Percentiles rank a stretch among this genome's conserved stretches.
Conservation (phyloP, 2,113 vertebrate species). For the Proterorhinus semilunaris region DNA sequence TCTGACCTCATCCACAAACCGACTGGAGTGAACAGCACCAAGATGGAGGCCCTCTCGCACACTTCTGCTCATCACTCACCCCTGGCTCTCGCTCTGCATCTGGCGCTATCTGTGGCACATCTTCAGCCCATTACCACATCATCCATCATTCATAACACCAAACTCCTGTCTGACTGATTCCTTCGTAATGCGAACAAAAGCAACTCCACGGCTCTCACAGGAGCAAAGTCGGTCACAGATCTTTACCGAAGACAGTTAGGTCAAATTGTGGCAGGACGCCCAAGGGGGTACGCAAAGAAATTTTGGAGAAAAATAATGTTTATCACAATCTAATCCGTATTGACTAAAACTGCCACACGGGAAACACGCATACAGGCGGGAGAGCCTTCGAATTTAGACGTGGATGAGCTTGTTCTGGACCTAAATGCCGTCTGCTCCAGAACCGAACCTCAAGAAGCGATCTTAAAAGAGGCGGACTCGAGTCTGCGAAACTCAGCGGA, state of each 20-base stretch:
- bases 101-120: conserved; percentile 37
- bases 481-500: too few relatives aligned
- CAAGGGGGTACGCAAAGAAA: not conserved
- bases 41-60: conserved; percentile 23
- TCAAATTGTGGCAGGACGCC: not conserved
- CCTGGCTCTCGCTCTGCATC: conserved; percentile 31
- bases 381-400: too few relatives aligned
- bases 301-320: too few relatives aligned
- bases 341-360: too few relatives aligned
- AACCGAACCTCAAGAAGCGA: too few relatives aligned
- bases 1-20: conserved; percentile 46
- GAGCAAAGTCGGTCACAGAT: conserved; percentile 45
- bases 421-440: too few relatives aligned
- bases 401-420: too few relatives aligned
- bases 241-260: conserved; percentile 15
- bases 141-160: conserved; percentile 41
- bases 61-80: conserved; percentile 31
- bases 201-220: conserved; percentile 14
- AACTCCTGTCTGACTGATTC: conserved; percentile 21
- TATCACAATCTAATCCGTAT: too few relatives aligned
- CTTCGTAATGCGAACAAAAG: conserved; percentile 13
- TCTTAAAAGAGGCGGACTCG: too few relatives aligned
- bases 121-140: conserved; percentile 42
- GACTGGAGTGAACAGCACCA: conserved; percentile 23
- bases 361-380: too few relatives aligned